Base-by-base conservation (phyloP, 2,113 vertebrate species). In the Onychostoma macrolepis region DNA sequence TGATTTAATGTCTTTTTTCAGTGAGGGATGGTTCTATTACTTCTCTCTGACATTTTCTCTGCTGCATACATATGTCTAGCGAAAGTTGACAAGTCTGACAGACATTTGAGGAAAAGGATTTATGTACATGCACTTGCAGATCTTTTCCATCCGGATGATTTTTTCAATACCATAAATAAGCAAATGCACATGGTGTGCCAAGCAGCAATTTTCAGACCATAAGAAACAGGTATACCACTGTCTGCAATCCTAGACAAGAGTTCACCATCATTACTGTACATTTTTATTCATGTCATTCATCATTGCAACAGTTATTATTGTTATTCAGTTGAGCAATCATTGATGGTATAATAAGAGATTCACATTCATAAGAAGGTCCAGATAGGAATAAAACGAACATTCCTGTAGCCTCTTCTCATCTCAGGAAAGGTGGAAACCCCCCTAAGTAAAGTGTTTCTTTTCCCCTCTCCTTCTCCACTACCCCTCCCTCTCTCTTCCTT, bases 381-480 rank as follows among this genome's bases (percentile, higher is more conserved):
- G 33, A 38, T 6, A 13, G 79, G 56, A 3, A 69, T 83, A 69
- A 69, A 83, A 63, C 36, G 6, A 63, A 84, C 45, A 74, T 72
- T 84, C 48, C 30, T 74, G 48, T 38, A 69, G 48, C 48, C 4
- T 10, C 28, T 69, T 83, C 80, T 69, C 36, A 41, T 72, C 45
- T 41, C 67, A 36, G 48, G 67, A 74, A 84, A 84, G 82, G 33
- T 84, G 82, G 82, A 84, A 84, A 84, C 30, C 67, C 67, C 67
- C 82, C 82, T 21, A 74, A 84, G 30, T 83, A 11, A 84, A 74
- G 30, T 4, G 67, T 74, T 84, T 41, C 33, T 84, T 48, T 80
- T 58, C 4, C 45, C 30, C 65, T 72, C 48, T 84, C 28, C 15
- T 72, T 36, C 48, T 74, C 67, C 45, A 41, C 45, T 9, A 56